Evolutionary conservation across 2,113 vertebrate species (phyloP), one percentile per base, ranked within the genome.

Genomic region (Climacteris rufus): DNA sequence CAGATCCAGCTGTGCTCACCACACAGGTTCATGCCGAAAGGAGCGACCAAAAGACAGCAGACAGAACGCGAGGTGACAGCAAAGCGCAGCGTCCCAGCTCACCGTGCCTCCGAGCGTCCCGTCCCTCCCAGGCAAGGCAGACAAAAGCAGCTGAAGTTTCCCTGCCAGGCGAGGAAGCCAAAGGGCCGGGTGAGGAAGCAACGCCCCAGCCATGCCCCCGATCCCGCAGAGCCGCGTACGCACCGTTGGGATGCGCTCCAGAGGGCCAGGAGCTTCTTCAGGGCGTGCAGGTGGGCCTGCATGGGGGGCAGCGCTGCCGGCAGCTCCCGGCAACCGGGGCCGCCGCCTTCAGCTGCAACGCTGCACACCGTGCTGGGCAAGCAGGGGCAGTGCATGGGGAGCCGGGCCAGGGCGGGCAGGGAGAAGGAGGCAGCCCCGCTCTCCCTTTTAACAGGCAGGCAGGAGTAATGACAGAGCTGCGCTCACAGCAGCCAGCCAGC

Each of bases 241-340:
- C 88, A 97, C 97, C 93, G 59, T 37, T 4, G 90, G 0, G 83
- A 89, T 0, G 33, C 1, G 1, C 76, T 83, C 96, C 97, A 96
- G 84, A 89, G 83, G 15, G 87, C 88, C 88, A 97, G 84, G n/a
- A 95, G 30, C 72, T 63, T 96, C 92, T 57, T 77, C 28, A 95
- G 28, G 0, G 30, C 19, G 2, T 82, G 91, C 88, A 95, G 88
- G 18, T 76, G 83, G 9, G 92, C 7, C 19, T 94, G 95, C 97
- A 97, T 96, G 4, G 10, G 31, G 20, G 45, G 49, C 7, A 50
- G 49, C 7, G 28, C 71, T 61, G 84, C 27, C 8, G 7, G 72
- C 30, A 74, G 50, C 37, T n/a, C n/a, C n/a, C n/a, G n/a, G n/a
- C n/a, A n/a, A n/a, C n/a, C n/a, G n/a, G n/a, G n/a, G n/a, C n/a